phyloP scores from a whole-genome alignment of 2,113 vertebrate genomes.

The Toxostoma redivivum region DNA sequence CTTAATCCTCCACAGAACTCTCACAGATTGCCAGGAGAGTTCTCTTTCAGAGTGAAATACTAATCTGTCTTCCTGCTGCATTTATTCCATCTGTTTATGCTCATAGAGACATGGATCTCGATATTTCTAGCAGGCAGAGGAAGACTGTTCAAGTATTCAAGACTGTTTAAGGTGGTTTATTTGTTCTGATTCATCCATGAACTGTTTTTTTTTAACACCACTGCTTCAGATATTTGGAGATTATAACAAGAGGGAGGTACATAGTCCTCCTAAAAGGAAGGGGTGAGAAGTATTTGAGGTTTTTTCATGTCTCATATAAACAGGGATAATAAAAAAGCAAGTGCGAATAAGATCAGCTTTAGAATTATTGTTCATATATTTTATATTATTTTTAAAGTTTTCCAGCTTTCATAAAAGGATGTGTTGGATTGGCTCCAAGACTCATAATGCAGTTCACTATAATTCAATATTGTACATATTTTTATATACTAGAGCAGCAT shows the following conservation, averaged over 20 bases:
- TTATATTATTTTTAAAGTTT: background rate
- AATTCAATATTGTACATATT: background rate
- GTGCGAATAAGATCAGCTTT: background rate
- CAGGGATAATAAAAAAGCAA: background rate
- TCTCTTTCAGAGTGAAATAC: background rate
- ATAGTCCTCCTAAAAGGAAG: background rate
- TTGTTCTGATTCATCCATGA: background rate
- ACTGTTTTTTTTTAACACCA: background rate
- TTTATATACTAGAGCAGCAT: background rate
- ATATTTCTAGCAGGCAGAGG: background rate
- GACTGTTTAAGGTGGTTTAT: background rate
- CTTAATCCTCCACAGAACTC: background rate
- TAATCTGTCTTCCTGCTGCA: background rate
- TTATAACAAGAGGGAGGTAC: background rate
- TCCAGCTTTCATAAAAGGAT: background rate
- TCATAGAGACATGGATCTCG: background rate
- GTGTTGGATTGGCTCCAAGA: background rate
- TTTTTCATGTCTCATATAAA: background rate
- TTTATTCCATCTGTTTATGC: background rate
- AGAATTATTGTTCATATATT: background rate
- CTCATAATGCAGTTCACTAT: background rate
- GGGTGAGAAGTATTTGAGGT: background rate
- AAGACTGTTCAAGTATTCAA: background rate
- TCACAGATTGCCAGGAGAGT: background rate
- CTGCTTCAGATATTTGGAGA: background rate